Conservation (phyloP, 2,888 invertebrate species). For the Tuberolachnus salignus region DNA sequence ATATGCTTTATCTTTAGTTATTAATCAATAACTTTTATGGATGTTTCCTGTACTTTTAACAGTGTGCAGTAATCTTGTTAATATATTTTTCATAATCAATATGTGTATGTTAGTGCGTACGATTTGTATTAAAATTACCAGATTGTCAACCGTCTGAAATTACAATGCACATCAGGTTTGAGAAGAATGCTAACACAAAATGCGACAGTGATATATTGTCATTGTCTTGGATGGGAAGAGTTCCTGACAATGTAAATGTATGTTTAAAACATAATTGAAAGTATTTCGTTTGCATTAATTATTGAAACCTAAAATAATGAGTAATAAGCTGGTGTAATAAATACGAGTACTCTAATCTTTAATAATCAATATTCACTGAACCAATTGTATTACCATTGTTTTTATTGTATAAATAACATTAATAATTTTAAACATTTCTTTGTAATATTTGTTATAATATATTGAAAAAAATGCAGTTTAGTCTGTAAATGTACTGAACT, state of each 20-base stretch:
- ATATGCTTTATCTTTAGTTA: conserved; percentile 8
- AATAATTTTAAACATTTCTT: background rate
- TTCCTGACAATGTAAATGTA: conserved; percentile 76
- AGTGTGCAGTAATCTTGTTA: background rate
- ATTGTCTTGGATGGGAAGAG: conserved; percentile 98
- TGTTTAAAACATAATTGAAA: background rate
- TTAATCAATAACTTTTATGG: conserved; percentile 27
- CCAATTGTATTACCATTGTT: background rate
- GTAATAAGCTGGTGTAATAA: background rate
- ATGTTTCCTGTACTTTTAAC: background rate
- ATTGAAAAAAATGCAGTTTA: too few species aligned
- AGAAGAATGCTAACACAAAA: conserved; percentile 89
- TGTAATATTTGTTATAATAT: too few species aligned
- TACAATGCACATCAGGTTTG: conserved; percentile 93
- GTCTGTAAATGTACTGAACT: too few species aligned
- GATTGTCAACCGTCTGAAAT: background rate
- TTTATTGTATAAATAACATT: background rate
- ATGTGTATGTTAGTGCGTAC: background rate
- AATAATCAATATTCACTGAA: background rate
- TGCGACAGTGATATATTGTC: conserved; percentile 94
- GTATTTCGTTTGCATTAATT: background rate
- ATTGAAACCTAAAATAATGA: background rate
- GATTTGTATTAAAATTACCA: background rate
- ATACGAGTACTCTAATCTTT: too few species aligned
- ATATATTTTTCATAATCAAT: background rate